Base-by-base conservation (phyloP, 2,797 vertebrate species). In the Lophius americanus region DNA sequence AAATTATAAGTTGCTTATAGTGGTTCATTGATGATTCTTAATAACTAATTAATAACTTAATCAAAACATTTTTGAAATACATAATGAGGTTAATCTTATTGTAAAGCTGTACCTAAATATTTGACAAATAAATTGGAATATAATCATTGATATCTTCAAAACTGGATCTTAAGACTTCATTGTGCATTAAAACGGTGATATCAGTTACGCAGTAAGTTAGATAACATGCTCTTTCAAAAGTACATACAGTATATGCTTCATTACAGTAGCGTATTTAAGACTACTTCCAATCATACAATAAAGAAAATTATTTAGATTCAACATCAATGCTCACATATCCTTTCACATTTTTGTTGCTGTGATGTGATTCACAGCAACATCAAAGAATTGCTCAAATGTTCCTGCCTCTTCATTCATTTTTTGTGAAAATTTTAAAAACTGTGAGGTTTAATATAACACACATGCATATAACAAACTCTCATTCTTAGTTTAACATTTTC, bases 261-360 rank as follows among this genome's bases (percentile, higher is more conserved):
- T 55, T 3, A 59, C 2, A 7, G 23, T 3, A 14, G 36, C 32
- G 9, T 39, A 6, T 57, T 55, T 44, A 68, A 49, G 47, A 76
- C 58, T 64, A 50, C 12, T 58, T 59, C 10, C 42, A 37, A 62
- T n/a, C 48, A 33, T 42, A 44, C 11, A 42, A 44, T 44, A 44
- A 11, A 44, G 10, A 12, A 44, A 12, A 42, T 9, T 6, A 11
- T 49, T 33, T 8, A 10, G 42, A 6, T 48, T 49, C 43, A 59
- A 23, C 9, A 32, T 36, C 35, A 41, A 37, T 3, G 37, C n/a
- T 38, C 51, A 65, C 58, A 62, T 13, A 41, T 55, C 57, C 23
- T 38, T 51, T 63, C 49, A 77, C 23, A 57, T 60, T 54, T 36
- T 51, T 52, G 64, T 9, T 52, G 49, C 12, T 43, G 51, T 41